Evolutionary conservation across 1,140 invertebrate genomes (phyloP).

Genomic region (Carposina sasakii): DNA sequence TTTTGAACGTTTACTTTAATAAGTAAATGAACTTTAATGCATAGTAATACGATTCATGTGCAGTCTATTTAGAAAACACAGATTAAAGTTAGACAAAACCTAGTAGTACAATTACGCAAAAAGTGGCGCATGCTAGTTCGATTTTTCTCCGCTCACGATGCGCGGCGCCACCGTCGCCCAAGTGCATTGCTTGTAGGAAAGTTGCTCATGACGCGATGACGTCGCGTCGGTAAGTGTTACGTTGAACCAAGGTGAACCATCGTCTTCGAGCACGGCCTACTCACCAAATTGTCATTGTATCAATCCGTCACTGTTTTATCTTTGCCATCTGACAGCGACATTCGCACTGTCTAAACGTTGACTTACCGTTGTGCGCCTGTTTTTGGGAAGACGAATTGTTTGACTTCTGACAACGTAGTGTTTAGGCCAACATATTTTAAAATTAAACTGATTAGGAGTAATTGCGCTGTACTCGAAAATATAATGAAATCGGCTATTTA

Average conservation of each 20-base stretch:
- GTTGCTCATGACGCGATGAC: slow-evolving; percentile 69
- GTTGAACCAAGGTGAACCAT: slow-evolving; percentile 67
- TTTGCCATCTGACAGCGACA: slow-evolving; percentile 31
- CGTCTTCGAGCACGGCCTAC: slow-evolving; percentile 65
- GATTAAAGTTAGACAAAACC: too few relatives aligned
- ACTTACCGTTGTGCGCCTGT: slow-evolving; percentile 41
- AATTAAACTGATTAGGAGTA: too few relatives aligned
- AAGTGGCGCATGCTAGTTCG: slow-evolving; percentile 50
- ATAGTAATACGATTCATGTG: too few relatives aligned
- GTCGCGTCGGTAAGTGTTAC: slow-evolving; percentile 69
- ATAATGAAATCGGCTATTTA: too few relatives aligned
- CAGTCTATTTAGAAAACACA: too few relatives aligned
- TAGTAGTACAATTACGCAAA: too few relatives aligned
- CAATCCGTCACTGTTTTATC: slow-evolving; percentile 65
- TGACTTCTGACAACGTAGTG: too few relatives aligned
- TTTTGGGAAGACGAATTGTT: too few relatives aligned
- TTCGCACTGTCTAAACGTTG: slow-evolving; percentile 27
- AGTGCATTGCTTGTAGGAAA: slow-evolving; percentile 70
- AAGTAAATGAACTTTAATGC: too few relatives aligned
- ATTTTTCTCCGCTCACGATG: slow-evolving; percentile 35
- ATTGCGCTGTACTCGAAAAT: too few relatives aligned
- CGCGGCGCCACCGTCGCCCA: slow-evolving; percentile 40
- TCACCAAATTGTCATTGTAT: slow-evolving; percentile 67
- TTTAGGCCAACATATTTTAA: too few relatives aligned
- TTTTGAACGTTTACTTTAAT: too few relatives aligned